Evolutionary conservation across 2,797 vertebrate species (phyloP), one percentile per base, ranked within the genome.

Genomic region (Melanotaenia nigrans): DNA sequence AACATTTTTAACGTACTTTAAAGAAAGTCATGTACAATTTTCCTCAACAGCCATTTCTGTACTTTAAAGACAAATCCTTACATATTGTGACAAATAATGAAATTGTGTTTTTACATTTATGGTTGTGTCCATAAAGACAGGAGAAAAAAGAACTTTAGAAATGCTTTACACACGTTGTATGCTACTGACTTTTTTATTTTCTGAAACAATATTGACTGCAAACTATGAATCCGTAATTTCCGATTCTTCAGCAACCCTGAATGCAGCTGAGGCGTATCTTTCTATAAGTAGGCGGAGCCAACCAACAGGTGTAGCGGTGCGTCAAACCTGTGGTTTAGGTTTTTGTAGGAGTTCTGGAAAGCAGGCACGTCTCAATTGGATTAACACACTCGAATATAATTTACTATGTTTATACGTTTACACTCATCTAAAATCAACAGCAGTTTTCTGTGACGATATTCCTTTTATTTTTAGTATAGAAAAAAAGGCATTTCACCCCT

Each of bases 231-330:
- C 22, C 10, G 3, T 10, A 47, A 47, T 22, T 0, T 24, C 32
- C 3, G 7, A 40, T 18, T 61, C 53, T 45, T n/a, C 16, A 2
- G 33, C 8, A 0, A 0, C 1, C 67, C 0, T 71, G 65, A 83
- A 87, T n/a, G 57, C 66, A 0, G 0, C 1, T 11, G 58, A 36
- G 82, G 78, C 74, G 84, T 69, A 13, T 42, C 32, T 0, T 0
- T 0, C 0, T 0, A 9, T 0, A 0, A 1, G 40, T 68, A 77
- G 89, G 88, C 69, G 86, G 55, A 0, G 72, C 59, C 9, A 0
- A 0, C n/a, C 5, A 49, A 77, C 90, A 91, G 89, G 88, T 90
- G 89, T 68, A 60, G 38, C 0, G 6, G 12, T 33, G 7, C 20
- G 7, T 61, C 40, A 0, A 25, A 28, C 58, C 65, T 32, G 67